Evolutionary conservation across 2,113 vertebrate genomes (phyloP).

Genomic region (Dicrurus megarhynchus): DNA sequence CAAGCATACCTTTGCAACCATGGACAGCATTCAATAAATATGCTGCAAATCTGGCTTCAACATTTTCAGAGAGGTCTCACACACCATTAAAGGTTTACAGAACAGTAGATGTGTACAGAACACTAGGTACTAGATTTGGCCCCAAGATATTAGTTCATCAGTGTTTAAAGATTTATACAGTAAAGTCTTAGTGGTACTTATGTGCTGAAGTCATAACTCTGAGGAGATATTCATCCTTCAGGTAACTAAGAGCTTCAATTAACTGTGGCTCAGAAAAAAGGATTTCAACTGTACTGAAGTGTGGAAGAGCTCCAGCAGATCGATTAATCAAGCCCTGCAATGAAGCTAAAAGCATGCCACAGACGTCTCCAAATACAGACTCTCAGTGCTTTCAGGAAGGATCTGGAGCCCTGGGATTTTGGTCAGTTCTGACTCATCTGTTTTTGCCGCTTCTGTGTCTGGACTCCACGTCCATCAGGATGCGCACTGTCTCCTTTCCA

Average conservation of each 20-base stretch:
- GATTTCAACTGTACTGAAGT: background rate
- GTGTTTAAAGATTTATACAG: constrained; percentile 56
- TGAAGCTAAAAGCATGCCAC: constrained; percentile 27
- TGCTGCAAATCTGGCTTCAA: background rate
- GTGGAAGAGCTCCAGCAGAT: constrained; percentile 34
- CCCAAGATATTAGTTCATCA: constrained; percentile 25
- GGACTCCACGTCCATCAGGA: background rate
- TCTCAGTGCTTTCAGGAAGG: background rate
- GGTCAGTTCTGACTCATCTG: background rate
- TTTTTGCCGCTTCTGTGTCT: background rate
- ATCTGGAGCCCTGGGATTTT: constrained; percentile 17
- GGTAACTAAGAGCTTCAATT: constrained; percentile 45
- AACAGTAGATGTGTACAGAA: background rate
- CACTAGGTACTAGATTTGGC: background rate
- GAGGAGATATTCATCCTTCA: constrained; percentile 30
- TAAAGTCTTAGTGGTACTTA: constrained; percentile 9
- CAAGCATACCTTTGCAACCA: background rate
- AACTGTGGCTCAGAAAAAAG: constrained; percentile 48
- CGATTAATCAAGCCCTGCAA: constrained; percentile 33
- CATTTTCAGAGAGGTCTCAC: background rate
- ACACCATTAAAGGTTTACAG: background rate
- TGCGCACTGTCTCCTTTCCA: background rate
- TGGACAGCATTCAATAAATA: background rate
- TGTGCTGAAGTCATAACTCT: constrained; percentile 37
- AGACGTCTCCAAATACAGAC: background rate